Conservation (phyloP, 1,140 invertebrate genomes). For the Cydia strobilella region DNA sequence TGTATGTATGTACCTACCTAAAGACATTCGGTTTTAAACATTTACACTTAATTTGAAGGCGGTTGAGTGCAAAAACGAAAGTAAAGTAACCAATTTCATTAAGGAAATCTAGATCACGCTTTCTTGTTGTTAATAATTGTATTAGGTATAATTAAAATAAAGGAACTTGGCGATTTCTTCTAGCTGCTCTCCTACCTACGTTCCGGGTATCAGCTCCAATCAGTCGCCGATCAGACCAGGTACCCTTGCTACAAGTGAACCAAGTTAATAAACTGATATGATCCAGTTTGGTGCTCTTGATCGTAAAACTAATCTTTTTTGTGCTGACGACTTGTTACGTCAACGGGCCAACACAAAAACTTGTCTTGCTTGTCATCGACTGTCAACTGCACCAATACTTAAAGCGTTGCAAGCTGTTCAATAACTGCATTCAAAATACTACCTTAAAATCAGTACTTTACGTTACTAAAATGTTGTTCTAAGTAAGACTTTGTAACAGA, state of each 20-base stretch:
- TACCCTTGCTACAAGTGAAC: neutral
- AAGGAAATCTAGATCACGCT: too few relatives aligned
- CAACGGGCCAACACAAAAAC: neutral
- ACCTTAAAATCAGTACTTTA: neutral
- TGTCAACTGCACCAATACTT: constrained; percentile 1
- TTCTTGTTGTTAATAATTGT: too few relatives aligned
- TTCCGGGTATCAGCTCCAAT: neutral
- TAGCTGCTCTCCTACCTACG: neutral
- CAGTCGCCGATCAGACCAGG: neutral
- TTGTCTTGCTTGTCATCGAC: neutral
- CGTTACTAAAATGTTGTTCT: neutral
- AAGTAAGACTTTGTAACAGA: neutral
- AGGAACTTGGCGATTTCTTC: neutral
- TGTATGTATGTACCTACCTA: too few relatives aligned
- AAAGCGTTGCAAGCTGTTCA: neutral
- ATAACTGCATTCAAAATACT: neutral
- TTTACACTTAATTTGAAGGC: too few relatives aligned
- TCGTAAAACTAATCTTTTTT: constrained; percentile 15
- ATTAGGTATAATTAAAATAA: neutral
- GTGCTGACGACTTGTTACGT: constrained; percentile 5
- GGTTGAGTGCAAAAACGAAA: too few relatives aligned
- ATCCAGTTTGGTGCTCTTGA: constrained; percentile 22
- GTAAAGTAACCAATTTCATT: too few relatives aligned
- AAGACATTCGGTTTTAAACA: too few relatives aligned
- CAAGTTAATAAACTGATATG: constrained; percentile 23